Base-by-base conservation (phyloP, 1,140 invertebrate species). In the Thalassaphorura encarpata region DNA sequence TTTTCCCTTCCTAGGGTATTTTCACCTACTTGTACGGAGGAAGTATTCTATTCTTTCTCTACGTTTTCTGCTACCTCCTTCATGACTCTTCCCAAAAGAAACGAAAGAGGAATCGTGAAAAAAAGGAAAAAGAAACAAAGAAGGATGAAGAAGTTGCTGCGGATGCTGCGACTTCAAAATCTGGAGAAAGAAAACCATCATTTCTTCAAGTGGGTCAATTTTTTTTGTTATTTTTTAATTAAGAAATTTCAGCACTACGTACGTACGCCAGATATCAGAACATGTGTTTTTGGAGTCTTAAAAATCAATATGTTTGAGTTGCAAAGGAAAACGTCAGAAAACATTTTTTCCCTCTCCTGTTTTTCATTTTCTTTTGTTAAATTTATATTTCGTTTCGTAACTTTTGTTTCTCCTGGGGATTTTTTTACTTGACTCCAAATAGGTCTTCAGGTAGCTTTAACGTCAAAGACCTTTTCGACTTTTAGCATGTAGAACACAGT, bases 11-110 rank as follows among this genome's bases (percentile, higher is more conserved):
- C n/a, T 70, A 98, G 82, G 89, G 87, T 56, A 96, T 97, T 77
- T 97, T 96, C 77, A 90, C 94, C 42, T 98, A 95, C 73, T 79
- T 98, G 42, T 97, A 97, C 73, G 85, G 87, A 62, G 82, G 85
- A 72, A 95, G 90, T 73, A 91, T 97, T 69, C 73, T 95, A 58
- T 97, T 97, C 77, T 80, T 97, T 64, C 76, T 95, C 62, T 97
- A 97, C 75, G 89, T 96, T 43, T 96, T 96, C 78, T 89, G 89
- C 73, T 97, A 95, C 78, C 78, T 98, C 55, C 81, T 97, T 54
- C 87, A 91, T 78, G 88, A 92, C 72, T 85, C 85, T 74, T 79
- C 70, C 56, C 82, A 84, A 52, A 83, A 84, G 66, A 85, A 86
- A 69, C 79, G 79, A 43, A 80, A 84, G 58, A 81, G 82, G 67